A percentile compares a stretch with the other conserved stretches of the same genome.
Evolutionary conservation across 1,140 invertebrate genomes (phyloP).

Genomic region (Drepana arcuata): DNA sequence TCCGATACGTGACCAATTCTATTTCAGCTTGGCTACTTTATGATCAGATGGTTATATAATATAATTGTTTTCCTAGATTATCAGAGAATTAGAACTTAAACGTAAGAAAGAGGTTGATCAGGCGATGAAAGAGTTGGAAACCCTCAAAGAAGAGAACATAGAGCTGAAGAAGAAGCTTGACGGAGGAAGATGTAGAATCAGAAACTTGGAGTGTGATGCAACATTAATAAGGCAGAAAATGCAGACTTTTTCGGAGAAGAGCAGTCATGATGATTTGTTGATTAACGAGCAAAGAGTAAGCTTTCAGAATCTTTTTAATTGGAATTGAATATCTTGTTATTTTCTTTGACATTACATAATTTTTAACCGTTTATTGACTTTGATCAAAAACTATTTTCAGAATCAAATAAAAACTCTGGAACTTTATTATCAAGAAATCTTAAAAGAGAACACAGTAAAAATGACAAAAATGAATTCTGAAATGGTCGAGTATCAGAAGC

Average conservation of each 20-base stretch:
- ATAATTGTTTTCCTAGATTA: constrained; percentile 40
- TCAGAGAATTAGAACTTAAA: constrained; percentile 73
- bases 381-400: too few relatives aligned
- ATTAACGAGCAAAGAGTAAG: constrained; percentile 72
- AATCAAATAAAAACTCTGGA: constrained; percentile 58
- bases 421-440: constrained; percentile 55
- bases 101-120: constrained; percentile 70
- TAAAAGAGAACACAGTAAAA: constrained; percentile 53
- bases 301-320: constrained; percentile 56
- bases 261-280: constrained; percentile 71
- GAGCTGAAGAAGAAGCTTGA: constrained; percentile 74
- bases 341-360: constrained; percentile 3
- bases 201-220: constrained; percentile 73
- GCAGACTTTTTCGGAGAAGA: constrained; percentile 71
- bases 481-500: constrained; percentile 47
- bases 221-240: constrained; percentile 62
- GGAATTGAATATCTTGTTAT: too few relatives aligned
- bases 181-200: constrained; percentile 69
- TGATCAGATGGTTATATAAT: too few relatives aligned
- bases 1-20: too few relatives aligned
- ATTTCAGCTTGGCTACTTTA: too few relatives aligned
- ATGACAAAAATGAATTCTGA: constrained; percentile 55
- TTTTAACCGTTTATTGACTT: constrained; percentile 8
- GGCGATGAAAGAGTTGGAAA: constrained; percentile 66
- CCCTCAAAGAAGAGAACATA: constrained; percentile 59